These are phyloP conservation scores for Brevimyrus niger DNA, from an alignment of 2,113 vertebrate species.

Conservation along the genomic window DNA sequence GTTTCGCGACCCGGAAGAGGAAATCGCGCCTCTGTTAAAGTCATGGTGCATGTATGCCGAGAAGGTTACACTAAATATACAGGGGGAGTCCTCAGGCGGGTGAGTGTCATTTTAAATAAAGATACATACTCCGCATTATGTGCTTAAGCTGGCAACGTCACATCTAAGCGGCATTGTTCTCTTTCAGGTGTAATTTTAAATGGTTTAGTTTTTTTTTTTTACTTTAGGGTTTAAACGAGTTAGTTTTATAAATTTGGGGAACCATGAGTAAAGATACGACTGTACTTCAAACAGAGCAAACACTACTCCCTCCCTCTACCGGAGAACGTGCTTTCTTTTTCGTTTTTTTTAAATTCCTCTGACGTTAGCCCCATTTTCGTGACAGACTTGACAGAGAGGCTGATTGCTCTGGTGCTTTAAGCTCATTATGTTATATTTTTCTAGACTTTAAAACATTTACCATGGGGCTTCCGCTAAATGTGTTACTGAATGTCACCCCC, in stretches of 20 bases:
- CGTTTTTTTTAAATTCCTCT: neutral
- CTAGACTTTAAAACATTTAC: neutral
- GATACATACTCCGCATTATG: neutral
- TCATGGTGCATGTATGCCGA: conserved; percentile 48
- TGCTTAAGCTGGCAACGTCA: neutral
- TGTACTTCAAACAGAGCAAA: conserved; percentile 2
- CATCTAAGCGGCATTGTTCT: neutral
- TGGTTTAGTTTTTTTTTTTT: neutral
- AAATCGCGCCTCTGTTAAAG: conserved; percentile 47
- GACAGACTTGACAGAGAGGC: neutral
- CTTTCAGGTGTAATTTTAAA: neutral
- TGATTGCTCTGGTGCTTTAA: neutral
- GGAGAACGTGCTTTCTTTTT: neutral
- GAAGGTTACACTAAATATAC: conserved; percentile 60
- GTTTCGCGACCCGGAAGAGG: conserved; percentile 63
- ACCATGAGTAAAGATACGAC: conserved; percentile 30
- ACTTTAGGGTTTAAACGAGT: neutral
- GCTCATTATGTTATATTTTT: neutral
- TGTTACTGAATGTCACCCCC: neutral
- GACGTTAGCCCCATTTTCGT: neutral
- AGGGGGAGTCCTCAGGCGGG: conserved; percentile 33
- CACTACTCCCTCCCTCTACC: neutral
- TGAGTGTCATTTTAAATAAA: conserved; percentile 43
- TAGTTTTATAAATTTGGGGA: neutral
- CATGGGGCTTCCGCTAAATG: neutral